phyloP scores from a whole-genome alignment of 2,888 invertebrate species.

The Drosophila eohydei region DNA sequence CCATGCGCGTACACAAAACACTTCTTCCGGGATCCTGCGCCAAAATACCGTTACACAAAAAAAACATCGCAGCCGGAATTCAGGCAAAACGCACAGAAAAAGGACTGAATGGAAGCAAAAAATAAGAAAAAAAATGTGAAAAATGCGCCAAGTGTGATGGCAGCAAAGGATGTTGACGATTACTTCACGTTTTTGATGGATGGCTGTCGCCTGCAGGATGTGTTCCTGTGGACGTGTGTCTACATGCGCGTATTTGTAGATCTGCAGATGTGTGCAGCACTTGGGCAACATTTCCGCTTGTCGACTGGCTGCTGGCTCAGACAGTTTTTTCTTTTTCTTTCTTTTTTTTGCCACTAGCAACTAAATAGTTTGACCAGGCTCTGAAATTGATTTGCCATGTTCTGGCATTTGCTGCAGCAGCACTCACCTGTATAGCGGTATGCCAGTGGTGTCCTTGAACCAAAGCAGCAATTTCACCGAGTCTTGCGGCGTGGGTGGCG shows the following conservation, averaged over 20 bases:
- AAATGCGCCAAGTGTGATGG: conserved; percentile 60
- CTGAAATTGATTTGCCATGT: conserved; percentile 50
- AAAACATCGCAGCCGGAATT: conserved; percentile 50
- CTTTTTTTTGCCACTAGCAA: not conserved
- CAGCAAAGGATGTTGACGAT: conserved; percentile 77
- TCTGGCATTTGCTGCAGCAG: conserved; percentile 50
- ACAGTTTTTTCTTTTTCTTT: not conserved
- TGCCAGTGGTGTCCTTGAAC: conserved; percentile 94
- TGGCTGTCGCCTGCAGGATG: conserved; percentile 55
- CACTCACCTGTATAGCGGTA: conserved; percentile 94
- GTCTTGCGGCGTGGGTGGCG: conserved; percentile 89
- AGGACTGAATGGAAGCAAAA: conserved; percentile 11
- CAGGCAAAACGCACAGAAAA: conserved; percentile 49
- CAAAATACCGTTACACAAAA: conserved; percentile 44
- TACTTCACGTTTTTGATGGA: conserved; percentile 78
- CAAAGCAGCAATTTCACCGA: conserved; percentile 93
- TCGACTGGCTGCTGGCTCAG: conserved; percentile 22
- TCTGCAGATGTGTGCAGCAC: conserved; percentile 32
- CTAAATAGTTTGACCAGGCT: conserved; percentile 54
- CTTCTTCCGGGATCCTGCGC: conserved; percentile 33
- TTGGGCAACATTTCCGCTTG: conserved; percentile 55
- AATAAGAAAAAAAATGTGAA: conserved; percentile 37
- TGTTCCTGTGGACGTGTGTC: conserved; percentile 17
- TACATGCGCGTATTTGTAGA: conserved; percentile 14
- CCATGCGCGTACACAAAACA: conserved; percentile 20